Evolutionary conservation across 2,113 vertebrate species (phyloP).

Genomic region (Emydocephalus ijimae): DNA sequence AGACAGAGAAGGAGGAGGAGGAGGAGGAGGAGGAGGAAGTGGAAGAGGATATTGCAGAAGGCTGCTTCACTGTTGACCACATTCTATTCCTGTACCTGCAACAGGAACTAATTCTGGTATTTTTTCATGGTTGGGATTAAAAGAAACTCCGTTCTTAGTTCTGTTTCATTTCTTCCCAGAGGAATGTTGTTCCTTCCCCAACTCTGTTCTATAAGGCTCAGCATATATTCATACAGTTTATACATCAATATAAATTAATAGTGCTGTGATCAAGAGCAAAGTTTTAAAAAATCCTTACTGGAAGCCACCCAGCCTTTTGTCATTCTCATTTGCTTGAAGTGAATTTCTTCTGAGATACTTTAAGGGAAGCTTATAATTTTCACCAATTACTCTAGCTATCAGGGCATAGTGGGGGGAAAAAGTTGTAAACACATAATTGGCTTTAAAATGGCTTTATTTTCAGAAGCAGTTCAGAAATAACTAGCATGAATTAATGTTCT

Average conservation of each 20-base stretch:
- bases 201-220: background rate
- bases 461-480: background rate
- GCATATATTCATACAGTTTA: background rate
- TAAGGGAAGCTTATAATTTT: slow-evolving; percentile 25
- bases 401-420: background rate
- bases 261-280: background rate
- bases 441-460: background rate
- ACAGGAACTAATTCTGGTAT: background rate
- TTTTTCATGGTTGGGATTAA: background rate
- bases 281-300: background rate
- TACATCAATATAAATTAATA: background rate
- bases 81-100: background rate
- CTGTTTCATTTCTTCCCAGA: background rate
- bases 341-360: slow-evolving; percentile 8
- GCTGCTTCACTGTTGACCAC: background rate
- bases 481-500: slow-evolving; percentile 40
- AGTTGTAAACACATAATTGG: background rate
- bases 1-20: background rate
- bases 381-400: background rate
- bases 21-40: too few relatives aligned
- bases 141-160: background rate
- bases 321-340: background rate
- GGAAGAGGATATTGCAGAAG: background rate
- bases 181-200: background rate
- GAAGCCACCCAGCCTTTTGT: background rate